Percentiles rank a stretch among this genome's conserved stretches.
These are phyloP conservation scores for Drosophila nebulosa DNA, from an alignment of 1,140 invertebrate species.

Conservation along the genomic window DNA sequence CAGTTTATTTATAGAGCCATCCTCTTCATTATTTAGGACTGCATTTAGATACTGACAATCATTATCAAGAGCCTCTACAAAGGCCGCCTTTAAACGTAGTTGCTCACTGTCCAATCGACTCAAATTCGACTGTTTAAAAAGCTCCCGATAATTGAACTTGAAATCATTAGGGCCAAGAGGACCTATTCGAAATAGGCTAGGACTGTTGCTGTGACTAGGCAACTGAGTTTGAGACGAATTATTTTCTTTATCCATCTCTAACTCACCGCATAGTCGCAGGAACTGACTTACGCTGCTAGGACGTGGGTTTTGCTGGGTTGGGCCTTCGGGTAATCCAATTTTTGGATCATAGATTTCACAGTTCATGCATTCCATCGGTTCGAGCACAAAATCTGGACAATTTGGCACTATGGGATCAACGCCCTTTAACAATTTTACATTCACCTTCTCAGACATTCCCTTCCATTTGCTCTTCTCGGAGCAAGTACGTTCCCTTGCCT, in stretches of 20 bases:
- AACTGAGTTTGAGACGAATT: background rate
- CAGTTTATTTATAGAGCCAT: constrained; percentile 2
- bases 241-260: background rate
- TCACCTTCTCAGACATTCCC: background rate
- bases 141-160: constrained; percentile 43
- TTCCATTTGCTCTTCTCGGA: background rate
- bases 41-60: constrained; percentile 38
- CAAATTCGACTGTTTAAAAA: constrained; percentile 16
- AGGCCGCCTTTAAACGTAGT: constrained; percentile 28
- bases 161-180: background rate
- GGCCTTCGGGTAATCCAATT: background rate
- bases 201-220: background rate
- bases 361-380: background rate
- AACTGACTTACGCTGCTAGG: constrained; percentile 39
- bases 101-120: constrained; percentile 12
- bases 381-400: constrained; percentile 13
- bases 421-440: constrained; percentile 19
- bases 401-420: background rate
- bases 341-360: constrained; percentile 15
- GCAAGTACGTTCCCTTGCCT: background rate
- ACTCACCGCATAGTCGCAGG: background rate
- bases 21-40: background rate
- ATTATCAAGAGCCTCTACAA: constrained; percentile 43
- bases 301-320: background rate
- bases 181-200: constrained; percentile 18